Evolutionary conservation across 53 echinoderm and acorn worm species (phyloP), one percentile per base, ranked within the genome.

Genomic region (Stichopus horrens): DNA sequence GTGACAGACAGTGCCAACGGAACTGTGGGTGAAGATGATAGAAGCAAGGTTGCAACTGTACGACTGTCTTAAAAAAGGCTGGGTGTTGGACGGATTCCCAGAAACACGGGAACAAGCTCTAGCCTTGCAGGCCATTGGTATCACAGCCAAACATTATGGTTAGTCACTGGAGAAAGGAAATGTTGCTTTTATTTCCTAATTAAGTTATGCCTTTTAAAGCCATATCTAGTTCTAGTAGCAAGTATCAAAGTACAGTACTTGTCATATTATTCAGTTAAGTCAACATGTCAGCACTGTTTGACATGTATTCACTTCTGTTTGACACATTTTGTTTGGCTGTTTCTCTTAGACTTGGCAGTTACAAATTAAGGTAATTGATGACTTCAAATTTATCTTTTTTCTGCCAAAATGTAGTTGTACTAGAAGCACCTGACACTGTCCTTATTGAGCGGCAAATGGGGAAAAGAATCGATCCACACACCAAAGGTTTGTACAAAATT

Each of bases 371-470:
- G 37, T 37, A 37, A 37, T 37, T n/a, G 68, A 67, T 67, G 8
- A 4, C 53, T 5, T 23, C 63, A 23, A 21, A 7, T 60, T 7
- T 59, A 65, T 60, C 11, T 57, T 83, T 51, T 51, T 16, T 5
- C 21, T 65, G 9, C 14, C 16, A 21, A 77, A 37, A 86, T 88
- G 55, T 83, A 99, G 99, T 99, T 88, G 91, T 99, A 5, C 88
- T 99, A 23, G 99, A 99, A 77, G 95, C 95, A 54, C 95, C 95
- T 53, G 99, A 99, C 90, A 99, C 96, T 57, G 99, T 99, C 5
- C 90, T 99, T 75, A 99, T 99, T 88, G 99, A 99, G 86, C 92
- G 99, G 78, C 99, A 98, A 58, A 96, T 99, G 94, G 99, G 99
- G 37, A 99, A 99, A 88, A 95, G 99, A 90, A 89, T 99, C 3